Evolutionary conservation across 2,113 vertebrate genomes (phyloP).

Genomic region (Austrofundulus limnaeus): DNA sequence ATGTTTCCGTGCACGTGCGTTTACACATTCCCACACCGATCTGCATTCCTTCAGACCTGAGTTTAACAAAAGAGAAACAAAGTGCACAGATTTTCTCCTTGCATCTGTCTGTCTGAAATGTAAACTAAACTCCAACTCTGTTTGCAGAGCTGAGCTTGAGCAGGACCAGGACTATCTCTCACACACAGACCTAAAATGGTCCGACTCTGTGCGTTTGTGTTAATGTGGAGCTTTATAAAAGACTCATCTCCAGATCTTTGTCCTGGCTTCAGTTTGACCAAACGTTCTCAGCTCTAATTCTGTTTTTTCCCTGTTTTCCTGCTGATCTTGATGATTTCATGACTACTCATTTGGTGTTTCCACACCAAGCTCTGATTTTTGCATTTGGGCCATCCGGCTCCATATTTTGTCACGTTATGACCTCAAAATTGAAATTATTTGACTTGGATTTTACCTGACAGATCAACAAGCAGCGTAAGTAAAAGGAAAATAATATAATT

Average conservation of each 20-base stretch:
- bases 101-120: constrained; percentile 35
- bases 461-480: too few relatives aligned
- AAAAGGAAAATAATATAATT: too few relatives aligned
- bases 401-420: too few relatives aligned
- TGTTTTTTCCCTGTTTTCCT: not conserved
- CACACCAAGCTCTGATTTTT: not conserved
- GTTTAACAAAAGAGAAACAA: constrained; percentile 36
- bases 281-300: not conserved
- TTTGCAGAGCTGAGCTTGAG: constrained; percentile 48
- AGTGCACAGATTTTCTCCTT: constrained; percentile 16
- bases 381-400: too few relatives aligned
- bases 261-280: not conserved
- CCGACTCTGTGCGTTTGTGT: constrained; percentile 35
- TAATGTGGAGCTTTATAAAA: constrained; percentile 31
- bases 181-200: constrained; percentile 45
- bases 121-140: constrained; percentile 17
- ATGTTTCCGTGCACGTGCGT: constrained; percentile 30
- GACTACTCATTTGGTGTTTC: not conserved
- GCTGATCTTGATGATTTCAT: not conserved
- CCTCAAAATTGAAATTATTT: too few relatives aligned
- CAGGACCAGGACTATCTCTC: constrained; percentile 44
- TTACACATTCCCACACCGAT: constrained; percentile 30
- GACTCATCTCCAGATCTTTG: not conserved
- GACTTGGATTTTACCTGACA: too few relatives aligned
- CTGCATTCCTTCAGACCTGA: constrained; percentile 49